phyloP scores from a whole-genome alignment of 2,888 invertebrate genomes.

The Leuctra nigra region DNA sequence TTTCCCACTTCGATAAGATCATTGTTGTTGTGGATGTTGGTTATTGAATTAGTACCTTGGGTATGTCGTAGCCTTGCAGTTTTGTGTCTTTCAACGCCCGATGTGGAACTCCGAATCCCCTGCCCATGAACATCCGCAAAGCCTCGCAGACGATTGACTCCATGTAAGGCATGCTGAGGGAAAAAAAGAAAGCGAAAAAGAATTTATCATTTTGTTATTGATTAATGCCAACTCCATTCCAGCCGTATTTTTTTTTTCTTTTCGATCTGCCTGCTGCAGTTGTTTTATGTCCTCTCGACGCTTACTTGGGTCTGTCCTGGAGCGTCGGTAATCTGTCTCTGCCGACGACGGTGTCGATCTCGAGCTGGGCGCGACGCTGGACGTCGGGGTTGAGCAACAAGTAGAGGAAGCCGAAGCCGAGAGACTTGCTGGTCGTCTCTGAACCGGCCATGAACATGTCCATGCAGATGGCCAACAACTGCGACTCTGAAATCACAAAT shows the following conservation, averaged over 20 bases:
- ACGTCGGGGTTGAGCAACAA: constrained; percentile 63
- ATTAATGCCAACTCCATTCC: too few species aligned
- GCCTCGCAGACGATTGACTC: constrained; percentile 73
- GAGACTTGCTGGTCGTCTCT: constrained; percentile 74
- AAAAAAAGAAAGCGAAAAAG: too few species aligned
- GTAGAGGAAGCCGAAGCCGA: constrained; percentile 71
- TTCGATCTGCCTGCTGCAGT: too few species aligned
- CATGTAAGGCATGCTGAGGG: constrained; percentile 68
- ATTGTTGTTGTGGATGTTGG: too few species aligned
- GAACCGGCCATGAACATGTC: constrained; percentile 85
- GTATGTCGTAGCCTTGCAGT: constrained; percentile 64
- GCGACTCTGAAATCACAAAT: constrained; percentile 50
- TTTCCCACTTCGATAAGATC: too few species aligned
- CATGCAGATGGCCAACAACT: constrained; percentile 71
- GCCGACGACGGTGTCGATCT: constrained; percentile 70
- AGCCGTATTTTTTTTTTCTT: too few species aligned
- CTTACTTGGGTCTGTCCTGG: constrained; percentile 63
- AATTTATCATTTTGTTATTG: too few species aligned
- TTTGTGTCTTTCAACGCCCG: constrained; percentile 65
- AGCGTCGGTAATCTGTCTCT: constrained; percentile 58
- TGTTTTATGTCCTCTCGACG: too few species aligned
- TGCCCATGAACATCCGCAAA: constrained; percentile 70
- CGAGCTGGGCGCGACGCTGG: constrained; percentile 66
- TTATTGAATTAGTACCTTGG: constrained; percentile 65
- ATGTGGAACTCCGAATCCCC: constrained; percentile 74